Base-by-base conservation (phyloP, 2,113 vertebrate genomes). In the mouse (Mus musculus) region DNA sequence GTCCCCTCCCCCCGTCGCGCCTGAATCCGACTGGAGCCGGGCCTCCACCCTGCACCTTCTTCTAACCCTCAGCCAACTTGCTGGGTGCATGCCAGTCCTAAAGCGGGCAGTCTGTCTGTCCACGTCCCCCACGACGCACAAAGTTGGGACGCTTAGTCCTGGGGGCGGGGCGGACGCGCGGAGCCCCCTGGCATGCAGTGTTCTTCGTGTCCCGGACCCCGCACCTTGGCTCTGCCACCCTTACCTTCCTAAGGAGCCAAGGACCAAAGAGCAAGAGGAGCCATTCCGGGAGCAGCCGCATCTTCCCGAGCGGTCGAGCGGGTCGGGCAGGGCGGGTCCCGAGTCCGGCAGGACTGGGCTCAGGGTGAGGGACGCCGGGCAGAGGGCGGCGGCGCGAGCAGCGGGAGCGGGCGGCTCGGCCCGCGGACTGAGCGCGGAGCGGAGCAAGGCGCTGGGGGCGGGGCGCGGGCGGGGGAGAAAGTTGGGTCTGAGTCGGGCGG, bases 161-260 rank as follows among this genome's bases (percentile, higher is more conserved):
- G 96, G 94, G 93, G 96, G 56, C 81, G 20, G 75, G 91, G 82
- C 56, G 49, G 96, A 78, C 63, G 69, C 93, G 6, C 69, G 0
- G 91, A 71, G 56, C 94, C 95, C 81, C 96, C 84, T 82, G 0
- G 59, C 89, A 42, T 84, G 71, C 92, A 3, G 73, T 93, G 82
- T 86, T 94, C 95, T 73, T 19, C 0, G 88, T 39, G 59, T 33
- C 75, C 86, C 2, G 81, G 96, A 82, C 49, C 95, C 95, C 1
- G 59, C 8, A 54, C 87, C 75, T 11, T 78, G 49, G 63, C 91
- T 82, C 87, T 24, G 95, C 75, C 11, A 33, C 88, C 73, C 97
- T 97, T 97, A 98, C 97, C 97, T 97, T 97, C 88, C 85, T 94
- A 84, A 97, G 95, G 46, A 98, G 94, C 97, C 96, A 98, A 36